Percentiles rank a stretch among this genome's conserved stretches.
Conservation (phyloP, 2,797 vertebrate species). For the Channallabes apus region DNA sequence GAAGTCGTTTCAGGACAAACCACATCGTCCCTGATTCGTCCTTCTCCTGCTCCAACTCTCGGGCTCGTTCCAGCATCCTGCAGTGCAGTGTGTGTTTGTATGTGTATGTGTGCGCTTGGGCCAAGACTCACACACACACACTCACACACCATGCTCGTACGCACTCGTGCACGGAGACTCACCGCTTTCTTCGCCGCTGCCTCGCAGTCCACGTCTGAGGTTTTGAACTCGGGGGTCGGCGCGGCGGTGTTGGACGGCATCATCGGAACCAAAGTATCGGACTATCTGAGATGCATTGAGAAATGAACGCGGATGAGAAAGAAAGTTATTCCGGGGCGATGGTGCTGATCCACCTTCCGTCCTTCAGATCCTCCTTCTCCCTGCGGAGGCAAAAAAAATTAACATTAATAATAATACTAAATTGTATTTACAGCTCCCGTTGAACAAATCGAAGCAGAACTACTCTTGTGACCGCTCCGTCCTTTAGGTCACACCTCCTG, state of each 20-base stretch:
- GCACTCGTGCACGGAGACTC: constrained; percentile 31
- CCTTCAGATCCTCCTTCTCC: constrained; percentile 56
- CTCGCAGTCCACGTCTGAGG: constrained; percentile 58
- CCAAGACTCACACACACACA: background rate
- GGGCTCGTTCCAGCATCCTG: constrained; percentile 19
- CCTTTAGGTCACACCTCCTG: background rate
- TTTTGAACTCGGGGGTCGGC: constrained; percentile 49
- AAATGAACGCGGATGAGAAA: constrained; percentile 23
- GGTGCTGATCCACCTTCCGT: constrained; percentile 56
- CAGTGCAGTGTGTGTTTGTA: background rate
- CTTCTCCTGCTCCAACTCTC: constrained; percentile 18
- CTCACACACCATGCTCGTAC: background rate
- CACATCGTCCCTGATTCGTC: constrained; percentile 20
- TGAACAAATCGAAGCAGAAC: background rate
- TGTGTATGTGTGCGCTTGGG: constrained; percentile 16
- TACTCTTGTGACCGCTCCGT: background rate
- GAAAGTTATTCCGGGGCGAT: constrained; percentile 27
- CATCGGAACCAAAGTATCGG: constrained; percentile 40
- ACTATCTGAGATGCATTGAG: constrained; percentile 44
- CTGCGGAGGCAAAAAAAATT: constrained; percentile 46
- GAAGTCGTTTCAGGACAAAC: constrained; percentile 35
- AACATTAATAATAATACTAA: background rate
- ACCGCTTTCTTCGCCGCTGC: constrained; percentile 57
- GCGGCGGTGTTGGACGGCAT: constrained; percentile 66
- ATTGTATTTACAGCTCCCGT: background rate